phyloP scores from a whole-genome alignment of 2,888 invertebrate species.

The Idaea dimidiata region DNA sequence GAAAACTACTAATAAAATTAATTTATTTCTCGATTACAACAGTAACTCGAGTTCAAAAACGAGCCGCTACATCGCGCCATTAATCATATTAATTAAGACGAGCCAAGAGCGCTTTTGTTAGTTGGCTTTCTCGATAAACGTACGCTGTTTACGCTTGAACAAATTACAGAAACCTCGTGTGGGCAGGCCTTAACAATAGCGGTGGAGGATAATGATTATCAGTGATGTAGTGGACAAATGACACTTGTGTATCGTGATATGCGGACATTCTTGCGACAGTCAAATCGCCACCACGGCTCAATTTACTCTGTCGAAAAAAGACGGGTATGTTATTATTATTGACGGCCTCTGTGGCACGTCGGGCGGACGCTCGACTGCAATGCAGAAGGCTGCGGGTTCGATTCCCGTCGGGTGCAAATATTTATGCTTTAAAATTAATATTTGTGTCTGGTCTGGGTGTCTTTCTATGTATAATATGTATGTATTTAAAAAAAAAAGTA shows the following conservation, averaged over 20 bases:
- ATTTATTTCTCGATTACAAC: constrained; percentile 79
- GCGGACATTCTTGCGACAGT: constrained; percentile 25
- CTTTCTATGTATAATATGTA: too few species aligned
- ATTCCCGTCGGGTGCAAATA: too few species aligned
- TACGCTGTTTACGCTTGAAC: constrained; percentile 49
- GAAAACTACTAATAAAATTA: constrained; percentile 77
- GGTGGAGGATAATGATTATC: constrained; percentile 33
- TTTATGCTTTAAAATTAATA: too few species aligned
- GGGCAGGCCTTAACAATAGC: constrained; percentile 44
- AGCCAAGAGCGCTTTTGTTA: constrained; percentile 73
- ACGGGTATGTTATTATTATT: too few species aligned
- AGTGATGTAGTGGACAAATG: constrained; percentile 10
- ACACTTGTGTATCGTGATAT: constrained; percentile 31
- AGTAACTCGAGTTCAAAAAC: constrained; percentile 72
- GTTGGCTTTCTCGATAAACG: constrained; percentile 65
- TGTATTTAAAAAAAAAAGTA: too few species aligned
- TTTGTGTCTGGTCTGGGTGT: too few species aligned
- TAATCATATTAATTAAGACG: constrained; percentile 80
- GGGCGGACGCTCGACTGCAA: too few species aligned
- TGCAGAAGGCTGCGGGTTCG: too few species aligned
- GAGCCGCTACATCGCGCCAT: constrained; percentile 67
- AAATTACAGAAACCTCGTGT: constrained; percentile 53
- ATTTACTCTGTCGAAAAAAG: too few species aligned
- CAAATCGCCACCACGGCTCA: constrained; percentile 31
- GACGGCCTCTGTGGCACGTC: too few species aligned